These are phyloP conservation scores for Drosophila eohydei DNA, from an alignment of 2,888 invertebrate species.

Conservation along the genomic window DNA sequence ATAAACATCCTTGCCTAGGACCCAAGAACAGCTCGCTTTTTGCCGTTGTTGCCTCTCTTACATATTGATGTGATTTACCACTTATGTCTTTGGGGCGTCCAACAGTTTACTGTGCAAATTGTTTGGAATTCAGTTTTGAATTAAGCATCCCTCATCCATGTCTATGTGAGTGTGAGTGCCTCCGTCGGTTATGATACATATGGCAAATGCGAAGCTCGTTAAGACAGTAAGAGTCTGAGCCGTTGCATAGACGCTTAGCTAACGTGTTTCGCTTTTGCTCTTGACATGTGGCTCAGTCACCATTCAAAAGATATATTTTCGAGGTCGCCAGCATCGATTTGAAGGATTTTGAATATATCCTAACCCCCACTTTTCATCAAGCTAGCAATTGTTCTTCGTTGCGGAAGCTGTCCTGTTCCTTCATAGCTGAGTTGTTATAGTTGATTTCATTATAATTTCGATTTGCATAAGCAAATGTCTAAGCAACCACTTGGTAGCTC, in stretches of 20 bases:
- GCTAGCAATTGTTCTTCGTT: constrained; percentile 8
- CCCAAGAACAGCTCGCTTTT: constrained; percentile 20
- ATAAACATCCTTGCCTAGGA: constrained; percentile 74
- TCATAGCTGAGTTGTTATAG: constrained; percentile 54
- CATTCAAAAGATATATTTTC: constrained; percentile 38
- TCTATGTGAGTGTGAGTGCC: constrained; percentile 1
- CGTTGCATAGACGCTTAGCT: constrained; percentile 50
- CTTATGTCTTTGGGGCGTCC: constrained; percentile 76
- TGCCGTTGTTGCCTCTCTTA: constrained; percentile 54
- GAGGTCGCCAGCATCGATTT: constrained; percentile 21
- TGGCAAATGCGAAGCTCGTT: constrained; percentile 53
- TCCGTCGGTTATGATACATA: constrained; percentile 48
- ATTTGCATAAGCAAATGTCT: constrained; percentile 80
- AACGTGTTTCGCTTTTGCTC: constrained; percentile 37
- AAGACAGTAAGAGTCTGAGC: constrained; percentile 47
- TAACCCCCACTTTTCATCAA: constrained; percentile 16
- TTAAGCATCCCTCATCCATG: constrained; percentile 44
- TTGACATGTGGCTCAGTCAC: constrained; percentile 39
- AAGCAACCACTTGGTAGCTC: constrained; percentile 62
- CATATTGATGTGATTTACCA: constrained; percentile 83
- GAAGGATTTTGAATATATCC: constrained; percentile 45
- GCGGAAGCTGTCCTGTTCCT: constrained; percentile 5
- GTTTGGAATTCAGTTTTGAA: constrained; percentile 80
- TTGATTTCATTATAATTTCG: constrained; percentile 81
- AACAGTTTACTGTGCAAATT: constrained; percentile 76